Base-by-base conservation (phyloP, 2,797 vertebrate genomes). In the Neoniphon sammara region DNA sequence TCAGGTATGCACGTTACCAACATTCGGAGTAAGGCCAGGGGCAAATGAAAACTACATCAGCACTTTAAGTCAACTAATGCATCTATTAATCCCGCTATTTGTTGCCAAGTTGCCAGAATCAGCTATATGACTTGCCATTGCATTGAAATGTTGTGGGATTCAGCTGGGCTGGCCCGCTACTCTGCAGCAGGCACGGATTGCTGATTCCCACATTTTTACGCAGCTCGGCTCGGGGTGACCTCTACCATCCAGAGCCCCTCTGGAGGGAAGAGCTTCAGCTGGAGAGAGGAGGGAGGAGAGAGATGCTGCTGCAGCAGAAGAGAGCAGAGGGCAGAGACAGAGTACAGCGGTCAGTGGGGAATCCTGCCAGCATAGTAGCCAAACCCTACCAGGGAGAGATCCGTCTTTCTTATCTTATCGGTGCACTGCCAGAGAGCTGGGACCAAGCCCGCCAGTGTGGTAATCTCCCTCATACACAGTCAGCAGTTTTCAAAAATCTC, bases 201-300 rank as follows among this genome's bases (percentile, higher is more conserved):
- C 91, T 91, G 91, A 91, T 81, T 85, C 82, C 36, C 46, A 74
- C 87, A 83, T 89, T 93, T 92, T 80, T 47, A 83, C 49, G 25
- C 85, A 77, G 81, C 81, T 78, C 57, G 0, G 81, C 69, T 84
- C 52, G 73, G 79, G 90, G 89, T 93, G 92, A 93, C 92, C 92
- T 91, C 91, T 85, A 83, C 42, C 55, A 56, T 73, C 62, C 80
- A 65, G 46, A 72, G 64, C 68, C 85, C 73, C 66, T 25, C 70
- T 66, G 86, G 87, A 89, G 84, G 81, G 70, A 76, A 83, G 77
- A 42, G 46, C 88, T 86, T 87, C 87, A 88, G 89, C 80, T 69
- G 61, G 78, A 82, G 76, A 75, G 72, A 80, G 69, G 66, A 57
- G 12, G 11, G 36, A 27, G 21, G 31, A 23, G 47, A 34, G 62